phyloP scores from a whole-genome alignment of 2,113 vertebrate species.

The Cisticola juncidis region DNA sequence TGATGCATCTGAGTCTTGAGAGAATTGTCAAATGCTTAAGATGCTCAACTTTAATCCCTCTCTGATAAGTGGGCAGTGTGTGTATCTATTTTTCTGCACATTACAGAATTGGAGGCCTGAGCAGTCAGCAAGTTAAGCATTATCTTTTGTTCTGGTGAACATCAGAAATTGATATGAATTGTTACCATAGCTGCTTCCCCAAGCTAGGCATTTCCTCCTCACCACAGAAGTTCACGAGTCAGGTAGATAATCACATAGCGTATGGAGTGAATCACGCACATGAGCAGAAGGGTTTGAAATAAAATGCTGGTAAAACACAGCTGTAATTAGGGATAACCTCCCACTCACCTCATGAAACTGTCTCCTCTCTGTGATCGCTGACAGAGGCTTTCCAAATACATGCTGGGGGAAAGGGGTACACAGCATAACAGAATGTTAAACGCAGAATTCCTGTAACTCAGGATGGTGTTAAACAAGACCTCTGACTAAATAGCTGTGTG shows the following conservation, averaged over 20 bases:
- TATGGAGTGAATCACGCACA: not conserved
- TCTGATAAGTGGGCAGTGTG: not conserved
- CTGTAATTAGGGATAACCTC: conserved; percentile 9
- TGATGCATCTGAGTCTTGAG: not conserved
- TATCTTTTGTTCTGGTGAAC: not conserved
- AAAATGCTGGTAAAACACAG: not conserved
- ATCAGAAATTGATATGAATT: not conserved
- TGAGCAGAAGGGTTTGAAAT: conserved; percentile 14
- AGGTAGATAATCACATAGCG: not conserved
- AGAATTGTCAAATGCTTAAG: not conserved
- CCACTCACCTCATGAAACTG: not conserved
- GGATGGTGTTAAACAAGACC: not conserved
- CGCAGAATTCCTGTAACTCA: conserved; percentile 9
- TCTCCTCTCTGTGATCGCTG: not conserved
- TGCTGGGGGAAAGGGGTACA: not conserved
- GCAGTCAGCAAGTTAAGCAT: not conserved
- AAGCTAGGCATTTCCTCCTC: not conserved
- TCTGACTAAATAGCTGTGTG: not conserved
- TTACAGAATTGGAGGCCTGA: not conserved
- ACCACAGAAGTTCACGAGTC: not conserved
- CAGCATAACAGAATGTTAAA: not conserved
- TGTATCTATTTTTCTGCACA: not conserved
- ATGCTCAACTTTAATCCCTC: not conserved
- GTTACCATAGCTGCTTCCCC: not conserved
- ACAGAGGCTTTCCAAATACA: not conserved